Percentiles rank a stretch among this genome's conserved stretches.
These are phyloP conservation scores for Amphilophus citrinellus DNA, from an alignment of 2,113 vertebrate genomes.

Conservation along the genomic window DNA sequence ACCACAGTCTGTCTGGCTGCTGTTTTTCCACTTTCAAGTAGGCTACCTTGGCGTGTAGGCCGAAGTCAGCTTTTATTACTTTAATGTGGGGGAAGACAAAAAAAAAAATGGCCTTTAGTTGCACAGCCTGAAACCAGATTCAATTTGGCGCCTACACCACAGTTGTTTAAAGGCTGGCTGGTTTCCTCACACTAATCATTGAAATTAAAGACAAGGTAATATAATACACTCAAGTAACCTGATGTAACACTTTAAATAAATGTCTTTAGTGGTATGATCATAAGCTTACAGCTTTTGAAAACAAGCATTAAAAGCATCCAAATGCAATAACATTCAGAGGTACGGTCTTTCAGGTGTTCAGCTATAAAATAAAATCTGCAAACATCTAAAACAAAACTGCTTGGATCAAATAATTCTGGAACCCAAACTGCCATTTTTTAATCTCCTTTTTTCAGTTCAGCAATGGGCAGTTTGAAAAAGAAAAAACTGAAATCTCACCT, in stretches of 20 bases:
- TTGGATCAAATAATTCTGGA: neutral
- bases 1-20: conserved; percentile 43
- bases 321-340: conserved; percentile 7
- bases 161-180: neutral
- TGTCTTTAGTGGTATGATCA: neutral
- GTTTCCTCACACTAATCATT: neutral
- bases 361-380: neutral
- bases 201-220: neutral
- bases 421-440: neutral
- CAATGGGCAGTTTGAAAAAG: neutral
- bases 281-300: neutral
- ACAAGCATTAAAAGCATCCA: neutral
- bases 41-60: conserved; percentile 6
- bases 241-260: neutral
- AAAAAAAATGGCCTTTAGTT: conserved; percentile 3
- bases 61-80: conserved; percentile 28
- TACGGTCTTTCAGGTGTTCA: neutral
- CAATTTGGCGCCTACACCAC: neutral
- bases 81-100: neutral
- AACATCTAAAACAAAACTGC: neutral
- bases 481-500: neutral
- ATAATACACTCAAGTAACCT: neutral
- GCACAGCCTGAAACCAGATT: conserved; percentile 3
- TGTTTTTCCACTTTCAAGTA: conserved; percentile 7
- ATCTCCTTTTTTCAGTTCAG: neutral